Evolutionary conservation across 1,140 invertebrate genomes (phyloP), one percentile per base, ranked within the genome.

Genomic region (Pseudomyrmex gracilis): DNA sequence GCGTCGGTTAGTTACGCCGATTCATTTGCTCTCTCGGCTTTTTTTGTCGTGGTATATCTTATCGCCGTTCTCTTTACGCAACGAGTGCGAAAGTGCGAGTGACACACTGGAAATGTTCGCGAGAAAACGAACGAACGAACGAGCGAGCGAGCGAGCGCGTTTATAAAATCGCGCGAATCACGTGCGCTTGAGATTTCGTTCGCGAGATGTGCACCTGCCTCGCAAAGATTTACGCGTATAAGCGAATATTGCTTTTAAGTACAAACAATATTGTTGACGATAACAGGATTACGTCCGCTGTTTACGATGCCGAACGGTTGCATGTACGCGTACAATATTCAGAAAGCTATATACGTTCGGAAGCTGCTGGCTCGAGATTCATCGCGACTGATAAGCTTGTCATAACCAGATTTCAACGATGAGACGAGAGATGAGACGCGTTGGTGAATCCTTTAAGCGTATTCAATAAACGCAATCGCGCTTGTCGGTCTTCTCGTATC

Each of bases 341-440:
- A 34, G 5, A 34, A 34, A 34, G 34, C 34, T 34, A n/a, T n/a
- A n/a, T n/a, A 34, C 34, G 34, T 47, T 15, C 66, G 13, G 64
- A 47, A 55, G 76, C 15, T 55, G 76, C 15, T 55, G 51, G 5
- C 24, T 20, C 9, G 51, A 70, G 76, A 80, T 78, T 57, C 9
- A 20, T 78, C 34, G 15, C 20, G 43, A n/a, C 0, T 17, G 76
- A 80, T 80, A 80, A 80, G 53, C 53, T 70, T 55, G 61, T 67
- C 74, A 55, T 34, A 67, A 67, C 51, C 74, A 68, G 76, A 70
- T 78, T 70, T 70, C 76, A 22, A 51, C 20, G 43, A 22, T 60
- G 49, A 34, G 34, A 34, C n/a, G n/a, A 17, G 20, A 34, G 13
- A 24, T 12, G 24, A 57, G 7, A 57, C 24, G 43, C 51, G 34